Percentiles rank a stretch among this genome's conserved stretches.
phyloP scores from a whole-genome alignment of 1,140 invertebrate genomes.

The Cepaea nemoralis region DNA sequence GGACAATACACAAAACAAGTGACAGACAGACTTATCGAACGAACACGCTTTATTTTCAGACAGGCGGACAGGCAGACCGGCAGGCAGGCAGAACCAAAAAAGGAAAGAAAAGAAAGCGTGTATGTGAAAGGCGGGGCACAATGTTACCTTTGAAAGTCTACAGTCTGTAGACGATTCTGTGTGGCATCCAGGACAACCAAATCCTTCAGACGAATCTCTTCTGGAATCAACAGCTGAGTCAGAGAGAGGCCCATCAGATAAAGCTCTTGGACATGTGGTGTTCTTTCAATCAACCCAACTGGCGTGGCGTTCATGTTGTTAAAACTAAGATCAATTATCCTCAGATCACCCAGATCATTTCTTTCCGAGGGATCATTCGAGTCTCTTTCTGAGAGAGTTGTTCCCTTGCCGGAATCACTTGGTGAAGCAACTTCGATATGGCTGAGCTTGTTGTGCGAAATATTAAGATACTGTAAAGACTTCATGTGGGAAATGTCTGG shows the following conservation, averaged over 20 bases:
- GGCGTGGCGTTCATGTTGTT: neutral
- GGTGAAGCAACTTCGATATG: neutral
- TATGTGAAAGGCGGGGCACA: too few relatives aligned
- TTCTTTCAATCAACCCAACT: neutral
- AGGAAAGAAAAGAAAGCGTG: too few relatives aligned
- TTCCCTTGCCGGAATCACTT: neutral
- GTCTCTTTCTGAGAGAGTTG: neutral
- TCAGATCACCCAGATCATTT: neutral
- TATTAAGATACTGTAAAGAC: neutral
- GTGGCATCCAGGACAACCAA: conserved; percentile 1
- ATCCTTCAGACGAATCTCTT: neutral
- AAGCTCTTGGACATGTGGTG: neutral
- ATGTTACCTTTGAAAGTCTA: conserved; percentile 4
- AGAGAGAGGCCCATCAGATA: neutral
- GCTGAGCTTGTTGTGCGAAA: neutral
- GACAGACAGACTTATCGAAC: too few relatives aligned
- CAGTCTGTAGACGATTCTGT: neutral
- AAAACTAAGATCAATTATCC: conserved; percentile 3
- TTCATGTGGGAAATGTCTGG: conserved; percentile 8
- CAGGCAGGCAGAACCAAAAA: too few relatives aligned
- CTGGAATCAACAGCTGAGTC: neutral
- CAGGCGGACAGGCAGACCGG: too few relatives aligned
- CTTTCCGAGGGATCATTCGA: too few relatives aligned
- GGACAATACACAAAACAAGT: too few relatives aligned
- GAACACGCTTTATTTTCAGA: too few relatives aligned